Evolutionary conservation across 2,797 vertebrate genomes (phyloP), one percentile per base, ranked within the genome.

Genomic region (Atherinosoma microstoma): DNA sequence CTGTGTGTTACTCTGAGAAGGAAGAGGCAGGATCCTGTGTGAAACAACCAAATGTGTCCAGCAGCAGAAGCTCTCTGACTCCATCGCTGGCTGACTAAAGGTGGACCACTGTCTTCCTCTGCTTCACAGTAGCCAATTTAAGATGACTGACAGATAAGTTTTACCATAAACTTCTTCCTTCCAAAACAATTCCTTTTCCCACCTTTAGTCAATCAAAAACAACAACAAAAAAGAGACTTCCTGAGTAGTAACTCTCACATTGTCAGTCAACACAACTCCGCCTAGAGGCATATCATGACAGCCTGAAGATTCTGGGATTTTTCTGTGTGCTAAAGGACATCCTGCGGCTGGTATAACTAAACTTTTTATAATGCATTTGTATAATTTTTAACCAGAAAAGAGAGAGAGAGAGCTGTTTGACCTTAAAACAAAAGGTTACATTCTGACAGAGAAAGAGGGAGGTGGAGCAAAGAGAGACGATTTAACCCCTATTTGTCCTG

Each of bases 41-140:
- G 63, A 83, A 79, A 76, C 8, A 60, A 73, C n/a, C 71, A 30
- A 45, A 73, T n/a, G 34, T 58, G 67, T 80, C 70, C 57, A 1
- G 71, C 64, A 76, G 71, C 42, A 63, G 62, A 0, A 47, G 63
- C 64, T 79, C 67, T 78, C 57, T 22, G 38, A 71, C 70, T 76
- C 40, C 16, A 58, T 57, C 34, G 53, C 75, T 61, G 60, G n/a
- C 45, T 35, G 64, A 74, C 70, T 80, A 32, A 64, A 86, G 78
- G 72, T 78, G 73, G 73, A 79, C 73, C 22, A 6, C 53, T 27
- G 30, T 66, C 76, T 58, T 78, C 63, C 54, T 72, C 32, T 60
- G 63, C 72, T 71, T 87, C 57, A 61, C 79, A 72, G 72, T 72
- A 82, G 80, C 84, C 82, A 87, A 90, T 88, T 87, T 92, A 90